These are phyloP conservation scores for Drosophila punjabiensis DNA, from an alignment of 1,140 invertebrate species.

Conservation along the genomic window DNA sequence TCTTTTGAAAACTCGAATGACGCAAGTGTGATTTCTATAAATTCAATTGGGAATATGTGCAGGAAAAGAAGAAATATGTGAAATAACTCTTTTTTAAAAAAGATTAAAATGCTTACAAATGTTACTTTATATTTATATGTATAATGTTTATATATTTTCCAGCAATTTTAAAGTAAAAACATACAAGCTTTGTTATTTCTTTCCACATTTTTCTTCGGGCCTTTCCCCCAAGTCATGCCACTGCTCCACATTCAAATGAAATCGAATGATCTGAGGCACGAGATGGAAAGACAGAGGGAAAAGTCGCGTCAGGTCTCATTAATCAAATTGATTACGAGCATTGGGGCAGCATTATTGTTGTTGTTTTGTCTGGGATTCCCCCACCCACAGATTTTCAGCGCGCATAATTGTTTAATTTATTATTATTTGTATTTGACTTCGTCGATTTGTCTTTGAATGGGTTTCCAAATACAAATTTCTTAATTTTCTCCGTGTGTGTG, in stretches of 20 bases:
- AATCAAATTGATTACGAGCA: conserved; percentile 81
- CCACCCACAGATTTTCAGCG: conserved; percentile 22
- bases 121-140: neutral
- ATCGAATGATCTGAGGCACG: neutral
- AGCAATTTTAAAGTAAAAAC: neutral
- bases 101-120: neutral
- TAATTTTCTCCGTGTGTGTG: too few species aligned
- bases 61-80: neutral
- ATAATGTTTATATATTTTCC: neutral
- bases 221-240: neutral
- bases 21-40: conserved; percentile 56
- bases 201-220: neutral
- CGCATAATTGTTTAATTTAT: conserved; percentile 82
- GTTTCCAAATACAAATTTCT: conserved; percentile 69
- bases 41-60: conserved; percentile 17
- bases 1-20: conserved; percentile 39
- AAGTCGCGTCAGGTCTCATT: conserved; percentile 65
- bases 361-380: neutral
- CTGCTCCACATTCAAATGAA: conserved; percentile 46
- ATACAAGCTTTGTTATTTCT: neutral
- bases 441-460: conserved; percentile 72
- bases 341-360: conserved; percentile 41
- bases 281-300: conserved; percentile 21
- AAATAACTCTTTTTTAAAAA: neutral
- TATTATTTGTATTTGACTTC: conserved; percentile 75